These are phyloP conservation scores for Steinernema carpocapsae DNA, from an alignment of 2,888 invertebrate genomes.

Conservation along the genomic window DNA sequence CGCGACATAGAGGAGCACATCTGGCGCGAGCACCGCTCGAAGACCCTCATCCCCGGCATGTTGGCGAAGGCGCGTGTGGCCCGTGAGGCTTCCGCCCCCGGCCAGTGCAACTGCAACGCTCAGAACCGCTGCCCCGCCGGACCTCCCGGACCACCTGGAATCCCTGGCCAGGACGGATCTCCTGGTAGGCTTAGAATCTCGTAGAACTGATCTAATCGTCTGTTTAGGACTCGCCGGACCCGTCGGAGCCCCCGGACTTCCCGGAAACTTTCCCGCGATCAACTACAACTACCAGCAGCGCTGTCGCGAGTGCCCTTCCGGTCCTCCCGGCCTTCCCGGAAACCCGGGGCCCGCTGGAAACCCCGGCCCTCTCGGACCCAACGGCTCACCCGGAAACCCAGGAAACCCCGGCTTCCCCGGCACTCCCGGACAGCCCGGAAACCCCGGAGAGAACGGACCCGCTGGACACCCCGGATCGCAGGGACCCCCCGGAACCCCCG, in stretches of 20 bases:
- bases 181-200: background rate
- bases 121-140: constrained; percentile 35
- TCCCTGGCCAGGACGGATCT: constrained; percentile 26
- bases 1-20: background rate
- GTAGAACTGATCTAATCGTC: background rate
- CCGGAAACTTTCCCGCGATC: constrained; percentile 53
- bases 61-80: background rate
- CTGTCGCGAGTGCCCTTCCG: constrained; percentile 56
- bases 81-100: constrained; percentile 21
- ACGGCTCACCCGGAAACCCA: constrained; percentile 44
- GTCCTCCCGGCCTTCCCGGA: constrained; percentile 49
- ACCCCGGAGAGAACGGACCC: constrained; percentile 52
- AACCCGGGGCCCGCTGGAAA: constrained; percentile 48
- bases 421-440: constrained; percentile 52
- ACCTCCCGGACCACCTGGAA: constrained; percentile 20
- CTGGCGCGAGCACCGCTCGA: constrained; percentile 1
- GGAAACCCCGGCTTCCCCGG: constrained; percentile 43
- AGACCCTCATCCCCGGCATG: background rate
- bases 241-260: constrained; percentile 23
- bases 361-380: constrained; percentile 50
- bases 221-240: constrained; percentile 16
- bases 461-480: constrained; percentile 51
- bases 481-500: constrained; percentile 51
- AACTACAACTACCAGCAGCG: constrained; percentile 54
- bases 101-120: constrained; percentile 32